Base-by-base conservation (phyloP, 2,113 vertebrate species). In the Mixornis gularis region DNA sequence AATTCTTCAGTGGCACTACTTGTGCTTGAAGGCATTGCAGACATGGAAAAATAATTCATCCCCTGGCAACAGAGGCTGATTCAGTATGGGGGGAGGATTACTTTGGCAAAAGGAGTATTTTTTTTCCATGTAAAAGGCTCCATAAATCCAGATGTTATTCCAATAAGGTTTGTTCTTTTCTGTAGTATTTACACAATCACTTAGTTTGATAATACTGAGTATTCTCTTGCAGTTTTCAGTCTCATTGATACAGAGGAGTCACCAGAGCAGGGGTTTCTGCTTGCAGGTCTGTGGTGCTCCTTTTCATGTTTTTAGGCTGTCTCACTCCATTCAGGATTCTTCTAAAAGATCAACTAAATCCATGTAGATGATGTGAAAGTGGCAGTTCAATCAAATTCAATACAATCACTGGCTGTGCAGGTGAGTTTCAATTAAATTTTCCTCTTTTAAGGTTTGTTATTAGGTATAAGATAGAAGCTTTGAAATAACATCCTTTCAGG, bases 371-470 rank as follows among this genome's bases (percentile, higher is more conserved):
- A 92, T 87, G 90, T 79, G 87, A 79, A 81, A 81, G 91, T 96
- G 94, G 79, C 91, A 93, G 63, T 93, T 93, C 73, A 79, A 19
- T 79, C 76, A 55, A 65, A 49, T 79, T 79, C 51, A 79, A 56
- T 95, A 96, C 96, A 96, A 96, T 95, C 95, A 78, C 91, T 96
- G 94, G 96, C 96, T 96, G 95, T 95, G 76, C 95, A 93, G 95
- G 96, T 95, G 95, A 96, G 96, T 96, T 95, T 91, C 80, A 87
- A 83, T 80, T 92, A 91, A 64, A 32, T 70, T 91, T 91, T 85
- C 51, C 53, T 91, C 85, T 51, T 62, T 58, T 51, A 79, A 86
- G 51, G 59, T 93, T 69, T 77, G 62, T 82, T 84, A 73, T 64
- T 77, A 94, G 83, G 22, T 89, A 10, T 48, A 72, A 86, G 55